Percentiles rank a stretch among this genome's conserved stretches.
These are phyloP conservation scores for Bryconaethiops microstoma DNA, from an alignment of 2,797 vertebrate genomes.

Conservation along the genomic window DNA sequence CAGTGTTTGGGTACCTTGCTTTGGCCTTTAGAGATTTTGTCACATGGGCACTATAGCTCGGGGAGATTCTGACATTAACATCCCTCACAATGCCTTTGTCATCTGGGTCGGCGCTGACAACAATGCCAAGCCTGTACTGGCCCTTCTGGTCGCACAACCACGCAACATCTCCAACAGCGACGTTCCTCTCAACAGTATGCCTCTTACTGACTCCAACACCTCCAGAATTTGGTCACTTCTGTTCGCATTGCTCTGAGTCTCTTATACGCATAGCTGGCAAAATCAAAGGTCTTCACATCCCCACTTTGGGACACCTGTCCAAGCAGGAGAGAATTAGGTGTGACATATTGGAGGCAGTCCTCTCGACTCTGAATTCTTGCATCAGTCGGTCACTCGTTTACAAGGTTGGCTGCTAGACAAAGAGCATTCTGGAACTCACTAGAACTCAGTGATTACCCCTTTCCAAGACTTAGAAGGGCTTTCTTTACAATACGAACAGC, in stretches of 20 bases:
- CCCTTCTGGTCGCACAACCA: conserved; percentile 46
- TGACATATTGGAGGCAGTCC: conserved; percentile 37
- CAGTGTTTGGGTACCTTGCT: neutral
- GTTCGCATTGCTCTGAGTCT: conserved; percentile 34
- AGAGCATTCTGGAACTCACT: conserved; percentile 37
- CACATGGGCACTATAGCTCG: conserved; percentile 26
- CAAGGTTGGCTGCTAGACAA: conserved; percentile 15
- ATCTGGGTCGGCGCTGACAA: conserved; percentile 32
- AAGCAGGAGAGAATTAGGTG: conserved; percentile 28
- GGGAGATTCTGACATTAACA: conserved; percentile 4
- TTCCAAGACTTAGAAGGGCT: neutral
- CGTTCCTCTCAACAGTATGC: conserved; percentile 11
- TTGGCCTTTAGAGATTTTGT: neutral
- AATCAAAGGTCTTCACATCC: conserved; percentile 27
- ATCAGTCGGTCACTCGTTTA: conserved; percentile 23
- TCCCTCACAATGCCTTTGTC: conserved; percentile 42
- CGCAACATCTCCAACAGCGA: conserved; percentile 41
- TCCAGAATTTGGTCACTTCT: conserved; percentile 41
- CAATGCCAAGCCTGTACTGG: conserved; percentile 43
- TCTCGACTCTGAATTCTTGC: conserved; percentile 44
- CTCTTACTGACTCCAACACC: too few species aligned
- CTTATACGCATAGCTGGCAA: conserved; percentile 45
- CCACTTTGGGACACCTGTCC: conserved; percentile 25
- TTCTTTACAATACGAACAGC: conserved; percentile 30
- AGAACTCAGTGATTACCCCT: conserved; percentile 2